A percentile compares a stretch with the other conserved stretches of the same genome.
Conservation (phyloP, 2,113 vertebrate species). For the Neolamprologus devosi region DNA sequence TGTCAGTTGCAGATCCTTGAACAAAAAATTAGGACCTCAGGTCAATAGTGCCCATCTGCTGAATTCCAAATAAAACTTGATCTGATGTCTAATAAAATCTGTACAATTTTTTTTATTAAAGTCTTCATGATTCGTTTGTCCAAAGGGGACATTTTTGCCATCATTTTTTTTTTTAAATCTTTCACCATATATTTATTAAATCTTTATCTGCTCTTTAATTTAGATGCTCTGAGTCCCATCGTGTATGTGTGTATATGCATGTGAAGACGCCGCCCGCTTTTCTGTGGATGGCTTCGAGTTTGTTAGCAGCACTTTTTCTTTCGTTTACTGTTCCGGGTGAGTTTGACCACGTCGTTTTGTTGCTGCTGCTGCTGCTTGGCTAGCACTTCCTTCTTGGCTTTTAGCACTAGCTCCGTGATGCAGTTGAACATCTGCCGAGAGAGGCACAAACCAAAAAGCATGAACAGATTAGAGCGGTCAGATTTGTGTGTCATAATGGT, state of each 20-base stretch:
- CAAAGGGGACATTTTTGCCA: constrained; percentile 62
- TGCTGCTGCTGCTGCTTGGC: constrained; percentile 97
- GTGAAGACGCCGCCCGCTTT: constrained; percentile 3
- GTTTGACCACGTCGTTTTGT: constrained; percentile 97
- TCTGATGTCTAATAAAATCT: constrained; percentile 72
- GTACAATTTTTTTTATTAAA: constrained; percentile 64
- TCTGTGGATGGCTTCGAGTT: constrained; percentile 8
- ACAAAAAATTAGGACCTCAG: constrained; percentile 41
- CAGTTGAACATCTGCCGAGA: constrained; percentile 94
- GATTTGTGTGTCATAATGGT: neutral
- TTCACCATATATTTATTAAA: constrained; percentile 62
- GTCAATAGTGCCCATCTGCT: constrained; percentile 56
- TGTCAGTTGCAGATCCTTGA: constrained; percentile 50
- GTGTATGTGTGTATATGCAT: constrained; percentile 30
- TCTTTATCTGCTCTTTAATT: constrained; percentile 67
- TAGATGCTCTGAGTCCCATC: constrained; percentile 65
- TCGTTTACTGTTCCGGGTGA: constrained; percentile 96
- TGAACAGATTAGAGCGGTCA: neutral
- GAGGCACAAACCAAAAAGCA: neutral
- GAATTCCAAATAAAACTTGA: constrained; percentile 71
- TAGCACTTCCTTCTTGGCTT: constrained; percentile 95
- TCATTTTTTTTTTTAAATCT: constrained; percentile 28
- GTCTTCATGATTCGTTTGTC: constrained; percentile 70
- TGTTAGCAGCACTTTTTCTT: constrained; percentile 98
- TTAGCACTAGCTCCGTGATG: constrained; percentile 96